phyloP scores from a whole-genome alignment of 2,888 invertebrate genomes.

The Ophraella communa region DNA sequence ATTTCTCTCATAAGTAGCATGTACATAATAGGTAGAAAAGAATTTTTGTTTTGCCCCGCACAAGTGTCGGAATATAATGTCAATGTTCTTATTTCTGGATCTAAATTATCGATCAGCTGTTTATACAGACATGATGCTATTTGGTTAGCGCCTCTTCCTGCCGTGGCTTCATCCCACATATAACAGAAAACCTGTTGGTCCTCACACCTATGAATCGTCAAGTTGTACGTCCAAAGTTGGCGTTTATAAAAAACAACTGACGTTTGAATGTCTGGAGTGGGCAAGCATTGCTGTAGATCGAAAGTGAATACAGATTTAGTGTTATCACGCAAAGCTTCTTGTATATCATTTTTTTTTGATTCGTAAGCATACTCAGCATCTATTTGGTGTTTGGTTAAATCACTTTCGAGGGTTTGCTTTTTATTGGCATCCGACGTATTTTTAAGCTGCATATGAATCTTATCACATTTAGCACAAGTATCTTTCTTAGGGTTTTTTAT shows the following conservation, averaged over 20 bases:
- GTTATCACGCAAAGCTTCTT: background rate
- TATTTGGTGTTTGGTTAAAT: too few relatives aligned
- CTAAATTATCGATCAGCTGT: background rate
- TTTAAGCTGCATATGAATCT: too few relatives aligned
- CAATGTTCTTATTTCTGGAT: background rate
- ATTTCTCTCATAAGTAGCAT: background rate
- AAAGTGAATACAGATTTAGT: background rate
- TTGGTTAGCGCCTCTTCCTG: background rate
- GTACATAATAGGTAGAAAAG: background rate
- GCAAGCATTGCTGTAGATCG: background rate
- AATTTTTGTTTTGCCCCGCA: conserved; percentile 4
- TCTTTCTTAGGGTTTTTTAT: too few relatives aligned
- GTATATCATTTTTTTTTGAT: background rate
- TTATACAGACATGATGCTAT: background rate
- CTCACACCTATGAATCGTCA: background rate
- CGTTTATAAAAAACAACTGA: background rate
- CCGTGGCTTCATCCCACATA: background rate
- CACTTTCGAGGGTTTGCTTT: too few relatives aligned
- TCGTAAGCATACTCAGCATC: background rate
- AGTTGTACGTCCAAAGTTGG: background rate
- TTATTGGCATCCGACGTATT: too few relatives aligned
- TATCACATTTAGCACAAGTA: too few relatives aligned
- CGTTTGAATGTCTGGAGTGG: background rate
- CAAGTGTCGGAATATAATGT: background rate
- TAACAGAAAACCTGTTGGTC: background rate